phyloP scores from a whole-genome alignment of 1,140 invertebrate genomes.

The Conus betulinus region DNA sequence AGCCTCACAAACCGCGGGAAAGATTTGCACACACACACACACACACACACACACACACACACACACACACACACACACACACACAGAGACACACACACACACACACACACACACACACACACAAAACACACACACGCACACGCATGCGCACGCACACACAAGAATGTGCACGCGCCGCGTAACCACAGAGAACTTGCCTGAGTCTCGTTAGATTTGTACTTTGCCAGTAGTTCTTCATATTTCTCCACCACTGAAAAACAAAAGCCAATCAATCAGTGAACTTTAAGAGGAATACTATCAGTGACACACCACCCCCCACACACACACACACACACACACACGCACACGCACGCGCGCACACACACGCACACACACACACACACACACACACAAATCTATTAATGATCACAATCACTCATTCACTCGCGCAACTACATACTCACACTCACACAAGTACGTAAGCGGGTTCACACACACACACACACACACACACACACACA shows the following conservation, averaged over 20 bases:
- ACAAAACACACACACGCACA: not conserved
- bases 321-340: not conserved
- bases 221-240: not conserved
- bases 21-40: not conserved
- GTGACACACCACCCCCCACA: not conserved
- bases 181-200: not conserved
- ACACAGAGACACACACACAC: not conserved
- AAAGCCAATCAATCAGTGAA: not conserved
- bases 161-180: not conserved
- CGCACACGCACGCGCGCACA: not conserved
- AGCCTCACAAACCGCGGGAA: too few relatives aligned
- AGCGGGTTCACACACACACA: not conserved
- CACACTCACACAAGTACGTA: not conserved
- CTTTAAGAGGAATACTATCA: too few relatives aligned
- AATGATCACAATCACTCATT: not conserved
- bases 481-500: too few relatives aligned
- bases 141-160: not conserved
- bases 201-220: not conserved
- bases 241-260: constrained; percentile 9
- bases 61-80: not conserved
- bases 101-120: not conserved
- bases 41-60: not conserved
- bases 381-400: not conserved
- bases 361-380: not conserved
- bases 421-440: not conserved